Base-by-base conservation (phyloP, 2,888 invertebrate species). In the Mamestra brassicae region DNA sequence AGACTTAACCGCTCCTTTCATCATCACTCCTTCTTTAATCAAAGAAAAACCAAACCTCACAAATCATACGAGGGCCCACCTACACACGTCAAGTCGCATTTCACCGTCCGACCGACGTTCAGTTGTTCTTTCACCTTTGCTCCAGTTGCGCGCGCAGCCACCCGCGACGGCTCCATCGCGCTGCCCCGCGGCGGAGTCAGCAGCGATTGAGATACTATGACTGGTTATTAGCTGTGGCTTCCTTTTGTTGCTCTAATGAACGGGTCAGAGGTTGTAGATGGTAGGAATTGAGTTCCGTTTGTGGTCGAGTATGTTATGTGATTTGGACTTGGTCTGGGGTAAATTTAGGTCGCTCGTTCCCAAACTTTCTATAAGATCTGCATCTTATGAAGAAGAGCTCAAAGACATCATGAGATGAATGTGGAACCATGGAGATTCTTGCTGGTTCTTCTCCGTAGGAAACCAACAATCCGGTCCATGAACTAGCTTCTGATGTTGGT, bases 81-180 rank as follows among this genome's bases (percentile, higher is more conserved):
- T 68, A 85, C 85, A 71, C 64, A 72, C 70, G 65, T 63, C 58
- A 54, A 74, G 47, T 68, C 74, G 71, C 78, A 85, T 89, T 89
- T 89, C 90, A 85, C 83, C 82, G 82, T 78, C 84, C 84, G 52
- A 13, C 13, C 13, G 47, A 79, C 83, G 85, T 76, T 71, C 79
- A 70, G 78, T 78, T 94, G 93, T 94, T 96, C 96, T 96, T 96
- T 96, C 96, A 96, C 95, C 96, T 96, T 94, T 96, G 96, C 93
- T 94, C 96, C 89, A 95, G 89, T 92, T 96, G 93, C 87, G 87
- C 76, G 89, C 71, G 83, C 94, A 92, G 88, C 95, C 94, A 93
- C 92, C 94, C 95, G 93, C 91, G 92, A 93, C 95, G 85, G 83
- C 92, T 93, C 92, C 93, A 93, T 93, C 91, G 90, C 91, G 71